Conservation (phyloP, 2,797 vertebrate species). For the Lepilemur ruficaudatus region DNA sequence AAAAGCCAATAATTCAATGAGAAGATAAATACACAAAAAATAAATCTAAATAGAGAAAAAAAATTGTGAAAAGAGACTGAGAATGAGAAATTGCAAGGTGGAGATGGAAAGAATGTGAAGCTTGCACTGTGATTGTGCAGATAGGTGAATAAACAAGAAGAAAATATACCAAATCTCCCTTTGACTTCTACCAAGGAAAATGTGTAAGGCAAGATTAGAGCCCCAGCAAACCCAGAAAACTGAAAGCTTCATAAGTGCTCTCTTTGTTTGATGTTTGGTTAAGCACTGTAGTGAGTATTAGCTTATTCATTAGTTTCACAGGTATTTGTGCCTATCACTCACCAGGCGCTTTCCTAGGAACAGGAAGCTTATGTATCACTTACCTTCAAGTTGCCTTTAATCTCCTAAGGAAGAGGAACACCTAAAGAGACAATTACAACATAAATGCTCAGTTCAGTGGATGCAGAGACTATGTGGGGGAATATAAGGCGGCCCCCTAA, state of each 20-base stretch:
- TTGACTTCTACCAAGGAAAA: neutral
- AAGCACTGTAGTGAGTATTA: rapidly evolving
- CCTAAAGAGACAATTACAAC: neutral
- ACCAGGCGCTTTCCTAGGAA: neutral
- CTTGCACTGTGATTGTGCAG: rapidly evolving
- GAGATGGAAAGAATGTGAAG: neutral
- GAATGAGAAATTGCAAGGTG: neutral
- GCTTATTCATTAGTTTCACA: neutral
- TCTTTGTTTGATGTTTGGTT: neutral
- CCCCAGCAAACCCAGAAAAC: neutral
- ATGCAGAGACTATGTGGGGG: neutral
- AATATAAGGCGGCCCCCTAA: neutral
- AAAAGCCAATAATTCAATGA: neutral
- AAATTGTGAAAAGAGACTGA: neutral
- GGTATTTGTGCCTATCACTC: rapidly evolving
- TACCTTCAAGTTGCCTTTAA: neutral
- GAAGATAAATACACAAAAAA: neutral
- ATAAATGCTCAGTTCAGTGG: neutral
- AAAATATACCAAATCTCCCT: neutral
- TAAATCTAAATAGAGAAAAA: neutral
- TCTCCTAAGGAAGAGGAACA: neutral
- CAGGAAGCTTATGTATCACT: rapidly evolving
- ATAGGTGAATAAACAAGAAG: neutral
- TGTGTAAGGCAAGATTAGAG: neutral
- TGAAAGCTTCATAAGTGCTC: rapidly evolving